Base-by-base conservation (phyloP, 2,797 vertebrate genomes). In the Danio choprae region DNA sequence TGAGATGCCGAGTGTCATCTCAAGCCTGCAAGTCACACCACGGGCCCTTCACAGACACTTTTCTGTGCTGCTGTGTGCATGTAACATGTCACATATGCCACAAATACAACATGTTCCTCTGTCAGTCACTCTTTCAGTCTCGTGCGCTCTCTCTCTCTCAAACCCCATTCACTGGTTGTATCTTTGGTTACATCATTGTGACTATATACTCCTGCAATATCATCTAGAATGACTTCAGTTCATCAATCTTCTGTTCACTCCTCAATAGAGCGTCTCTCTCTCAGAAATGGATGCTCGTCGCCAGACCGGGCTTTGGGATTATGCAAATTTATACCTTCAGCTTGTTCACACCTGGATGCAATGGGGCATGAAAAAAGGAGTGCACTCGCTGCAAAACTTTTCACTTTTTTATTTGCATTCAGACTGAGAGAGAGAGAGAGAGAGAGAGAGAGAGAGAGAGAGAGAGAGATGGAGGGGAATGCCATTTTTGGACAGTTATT, bases 341-440 rank as follows among this genome's bases (percentile, higher is more conserved):
- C 72, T 86, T 40, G 51, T 87, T 91, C 83, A 85, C 90, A 92
- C 92, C 91, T 93, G 88, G 88, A 86, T 86, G 88, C 90, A 92
- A 89, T 90, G 88, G 89, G 90, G 88, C 91, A 91, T 92, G 91
- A 94, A 93, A 93, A 91, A 90, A 86, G 90, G 82, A 89, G 89
- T 91, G 83, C 87, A 87, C 86, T 89, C 82, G 36, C 68, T 71
- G 80, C 79, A 87, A 91, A 90, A 90, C 89, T 46, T 80, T 80
- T n/a, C 7, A 60, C 86, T 56, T 65, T 81, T 55, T 43, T 11
- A 29, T n/a, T n/a, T 29, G 29, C 67, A 83, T 85, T 88, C 60
- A 73, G 22, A 58, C 22, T 62, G 9, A 74, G 55, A 64, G 29
- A 82, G 29, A 67, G 77, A 48, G 48, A 43, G 29, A 73, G 40